These are phyloP conservation scores for Lysiphlebus fabarum DNA, from an alignment of 1,140 invertebrate genomes.

Conservation along the genomic window DNA sequence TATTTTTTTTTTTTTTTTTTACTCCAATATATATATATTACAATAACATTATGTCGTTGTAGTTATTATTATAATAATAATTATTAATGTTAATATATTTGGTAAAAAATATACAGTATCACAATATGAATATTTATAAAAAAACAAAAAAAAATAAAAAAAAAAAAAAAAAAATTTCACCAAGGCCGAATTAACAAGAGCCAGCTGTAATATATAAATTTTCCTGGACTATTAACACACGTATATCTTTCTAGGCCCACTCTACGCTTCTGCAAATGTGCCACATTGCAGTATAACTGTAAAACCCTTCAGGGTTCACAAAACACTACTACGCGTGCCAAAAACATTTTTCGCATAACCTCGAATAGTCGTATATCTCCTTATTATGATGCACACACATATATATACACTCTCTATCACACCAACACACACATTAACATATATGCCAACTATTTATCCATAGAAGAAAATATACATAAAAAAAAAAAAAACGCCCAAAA, in stretches of 20 bases:
- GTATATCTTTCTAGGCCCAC: slow-evolving; percentile 36
- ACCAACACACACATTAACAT: too few species aligned
- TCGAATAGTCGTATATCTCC: slow-evolving; percentile 20
- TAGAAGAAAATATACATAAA: too few species aligned
- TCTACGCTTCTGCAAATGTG: slow-evolving; percentile 55
- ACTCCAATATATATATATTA: too few species aligned
- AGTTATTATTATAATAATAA: slow-evolving; percentile 1
- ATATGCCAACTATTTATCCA: too few species aligned
- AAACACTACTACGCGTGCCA: slow-evolving; percentile 48
- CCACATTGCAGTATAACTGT: slow-evolving; percentile 58
- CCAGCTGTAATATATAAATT: slow-evolving; percentile 28
- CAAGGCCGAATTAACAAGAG: slow-evolving; percentile 7
- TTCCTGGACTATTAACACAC: slow-evolving; percentile 29
- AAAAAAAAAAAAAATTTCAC: background rate
- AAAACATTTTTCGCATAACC: slow-evolving; percentile 56
- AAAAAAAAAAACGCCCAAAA: too few species aligned
- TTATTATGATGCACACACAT: too few species aligned
- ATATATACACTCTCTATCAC: too few species aligned
- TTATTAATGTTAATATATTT: background rate
- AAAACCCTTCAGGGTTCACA: slow-evolving; percentile 57
- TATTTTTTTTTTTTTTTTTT: too few species aligned
- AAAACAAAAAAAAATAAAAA: background rate
- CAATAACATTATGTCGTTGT: too few species aligned
- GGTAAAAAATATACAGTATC: too few species aligned
- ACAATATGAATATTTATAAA: too few species aligned